These are phyloP conservation scores for Pantherophis vulpinus DNA, from an alignment of 2,797 vertebrate species.

Conservation along the genomic window DNA sequence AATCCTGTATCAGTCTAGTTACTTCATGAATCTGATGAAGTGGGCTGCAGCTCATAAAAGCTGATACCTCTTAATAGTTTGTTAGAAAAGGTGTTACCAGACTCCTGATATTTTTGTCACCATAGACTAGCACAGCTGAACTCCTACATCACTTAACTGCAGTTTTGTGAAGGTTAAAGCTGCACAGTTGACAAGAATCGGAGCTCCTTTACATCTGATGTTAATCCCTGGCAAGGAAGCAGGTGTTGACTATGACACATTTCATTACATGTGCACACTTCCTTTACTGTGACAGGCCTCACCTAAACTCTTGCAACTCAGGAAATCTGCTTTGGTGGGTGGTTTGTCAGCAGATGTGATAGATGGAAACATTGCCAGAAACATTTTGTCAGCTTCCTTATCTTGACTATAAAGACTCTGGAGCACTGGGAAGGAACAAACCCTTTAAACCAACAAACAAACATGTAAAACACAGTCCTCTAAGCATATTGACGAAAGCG, in stretches of 20 bases:
- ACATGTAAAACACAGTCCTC: not conserved
- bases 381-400: not conserved
- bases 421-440: not conserved
- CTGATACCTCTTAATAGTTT: not conserved
- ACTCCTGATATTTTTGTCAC: not conserved
- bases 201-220: conserved; percentile 37
- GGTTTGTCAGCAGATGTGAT: conserved; percentile 15
- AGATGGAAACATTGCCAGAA: conserved; percentile 20
- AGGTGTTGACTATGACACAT: conserved; percentile 29
- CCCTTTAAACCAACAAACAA: not conserved
- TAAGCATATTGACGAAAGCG: not conserved
- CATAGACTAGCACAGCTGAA: not conserved
- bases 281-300: conserved; percentile 3
- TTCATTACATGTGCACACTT: conserved; percentile 20
- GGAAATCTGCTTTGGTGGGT: conserved; percentile 19
- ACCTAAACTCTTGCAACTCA: not conserved
- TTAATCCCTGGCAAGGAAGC: conserved; percentile 42
- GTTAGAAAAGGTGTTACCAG: not conserved
- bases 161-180: conserved; percentile 6
- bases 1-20: not conserved
- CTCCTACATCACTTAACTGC: not conserved
- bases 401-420: conserved; percentile 15
- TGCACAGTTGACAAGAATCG: conserved; percentile 18
- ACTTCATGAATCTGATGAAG: not conserved
- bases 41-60: not conserved